Percentiles rank a stretch among this genome's conserved stretches.
Conservation (phyloP, 1,140 invertebrate genomes). For the Drosophila ogumai region DNA sequence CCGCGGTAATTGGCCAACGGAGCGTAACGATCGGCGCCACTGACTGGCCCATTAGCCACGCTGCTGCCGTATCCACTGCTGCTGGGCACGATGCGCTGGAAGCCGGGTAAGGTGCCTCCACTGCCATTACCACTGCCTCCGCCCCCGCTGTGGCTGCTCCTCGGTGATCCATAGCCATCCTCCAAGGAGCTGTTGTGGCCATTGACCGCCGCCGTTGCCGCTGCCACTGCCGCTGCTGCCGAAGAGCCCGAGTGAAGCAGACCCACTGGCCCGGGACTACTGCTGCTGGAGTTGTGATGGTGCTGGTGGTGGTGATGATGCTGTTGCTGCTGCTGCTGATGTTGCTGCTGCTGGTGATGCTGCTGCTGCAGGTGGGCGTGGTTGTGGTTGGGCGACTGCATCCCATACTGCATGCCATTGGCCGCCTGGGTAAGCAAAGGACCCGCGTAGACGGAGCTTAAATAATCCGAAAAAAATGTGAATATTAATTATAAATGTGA, state of each 20-base stretch:
- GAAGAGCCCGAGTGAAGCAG: constrained; percentile 44
- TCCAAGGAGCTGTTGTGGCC: constrained; percentile 62
- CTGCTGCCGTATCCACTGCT: constrained; percentile 48
- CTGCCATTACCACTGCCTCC: constrained; percentile 39
- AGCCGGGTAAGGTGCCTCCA: constrained; percentile 70
- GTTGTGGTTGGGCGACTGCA: constrained; percentile 67
- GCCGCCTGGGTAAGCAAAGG: constrained; percentile 68
- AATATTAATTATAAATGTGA: background rate
- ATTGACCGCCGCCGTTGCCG: constrained; percentile 33
- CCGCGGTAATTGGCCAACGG: constrained; percentile 76
- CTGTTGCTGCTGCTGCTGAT: constrained; percentile 40
- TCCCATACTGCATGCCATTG: constrained; percentile 78
- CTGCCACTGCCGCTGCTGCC: constrained; percentile 27
- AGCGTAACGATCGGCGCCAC: constrained; percentile 71
- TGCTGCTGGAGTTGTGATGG: constrained; percentile 63
- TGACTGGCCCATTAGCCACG: constrained; percentile 66
- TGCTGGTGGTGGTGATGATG: constrained; percentile 69
- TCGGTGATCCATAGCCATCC: constrained; percentile 77
- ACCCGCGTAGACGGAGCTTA: constrained; percentile 77
- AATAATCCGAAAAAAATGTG: constrained; percentile 1
- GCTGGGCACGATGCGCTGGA: constrained; percentile 63
- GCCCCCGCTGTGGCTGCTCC: constrained; percentile 67
- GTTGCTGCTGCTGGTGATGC: constrained; percentile 59
- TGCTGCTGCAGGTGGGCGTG: constrained; percentile 64
- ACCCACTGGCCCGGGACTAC: constrained; percentile 63